phyloP scores from a whole-genome alignment of 30 jellyfish, hydroid and myxozoan species.

The Sanderia malayensis region DNA sequence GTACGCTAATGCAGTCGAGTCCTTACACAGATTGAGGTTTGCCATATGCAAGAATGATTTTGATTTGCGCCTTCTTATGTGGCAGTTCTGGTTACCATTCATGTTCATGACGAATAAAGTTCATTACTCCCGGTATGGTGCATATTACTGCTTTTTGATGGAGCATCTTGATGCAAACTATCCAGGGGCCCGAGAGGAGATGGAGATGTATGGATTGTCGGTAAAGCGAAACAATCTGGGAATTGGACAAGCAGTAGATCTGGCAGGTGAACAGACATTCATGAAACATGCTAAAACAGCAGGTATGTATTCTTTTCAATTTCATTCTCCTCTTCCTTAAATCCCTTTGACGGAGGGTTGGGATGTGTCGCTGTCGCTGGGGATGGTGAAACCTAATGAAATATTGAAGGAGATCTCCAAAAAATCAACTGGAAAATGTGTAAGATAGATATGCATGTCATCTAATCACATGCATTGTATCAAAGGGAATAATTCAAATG shows the following conservation, averaged over 20 bases:
- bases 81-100: not conserved
- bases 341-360: not conserved
- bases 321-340: conserved; percentile 2
- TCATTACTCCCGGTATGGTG: conserved; percentile 23
- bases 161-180: conserved; percentile 4
- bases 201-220: not conserved
- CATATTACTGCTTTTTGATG: not conserved
- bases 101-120: conserved; percentile 4
- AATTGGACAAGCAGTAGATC: conserved; percentile 1
- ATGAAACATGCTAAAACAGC: conserved; percentile 24
- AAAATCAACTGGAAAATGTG: not conserved
- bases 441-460: conserved; percentile 1
- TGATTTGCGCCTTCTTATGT: conserved; percentile 1
- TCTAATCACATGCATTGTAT: conserved; percentile 1
- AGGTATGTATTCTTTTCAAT: conserved; percentile 5
- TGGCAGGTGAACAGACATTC: conserved; percentile 17
- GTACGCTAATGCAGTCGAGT: not conserved
- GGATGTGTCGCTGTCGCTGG: conserved; percentile 1
- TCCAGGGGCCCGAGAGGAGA: conserved; percentile 13
- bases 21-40: not conserved
- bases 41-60: not conserved
- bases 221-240: not conserved
- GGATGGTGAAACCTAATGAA: conserved; percentile 3
- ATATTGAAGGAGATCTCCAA: conserved; percentile 1
- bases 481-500: conserved; percentile 1